Evolutionary conservation across 2,888 invertebrate species (phyloP).

Genomic region (Agrotis puta): DNA sequence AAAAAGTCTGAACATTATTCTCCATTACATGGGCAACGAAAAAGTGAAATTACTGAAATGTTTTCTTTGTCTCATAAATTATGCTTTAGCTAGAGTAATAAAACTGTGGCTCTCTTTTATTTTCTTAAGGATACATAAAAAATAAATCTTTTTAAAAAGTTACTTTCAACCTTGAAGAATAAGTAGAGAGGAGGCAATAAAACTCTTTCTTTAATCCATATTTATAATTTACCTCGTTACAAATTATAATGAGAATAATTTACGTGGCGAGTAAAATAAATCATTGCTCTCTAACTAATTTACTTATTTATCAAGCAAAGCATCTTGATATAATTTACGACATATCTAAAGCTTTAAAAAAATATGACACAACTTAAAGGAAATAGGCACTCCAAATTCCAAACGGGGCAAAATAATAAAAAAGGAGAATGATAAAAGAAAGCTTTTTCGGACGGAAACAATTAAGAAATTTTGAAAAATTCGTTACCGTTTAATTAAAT

Average conservation of each 20-base stretch:
- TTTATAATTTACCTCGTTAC: slow-evolving; percentile 33
- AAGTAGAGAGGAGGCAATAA: slow-evolving; percentile 6
- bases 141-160: slow-evolving; percentile 38
- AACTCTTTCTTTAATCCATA: slow-evolving; percentile 19
- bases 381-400: slow-evolving; percentile 31
- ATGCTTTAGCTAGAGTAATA: slow-evolving; percentile 67
- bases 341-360: slow-evolving; percentile 1
- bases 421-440: slow-evolving; percentile 45
- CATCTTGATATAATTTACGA: slow-evolving; percentile 23
- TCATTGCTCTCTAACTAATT: slow-evolving; percentile 15
- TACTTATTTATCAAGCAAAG: slow-evolving; percentile 29
- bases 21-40: slow-evolving; percentile 58
- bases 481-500: slow-evolving; percentile 84
- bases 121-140: slow-evolving; percentile 66
- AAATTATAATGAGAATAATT: slow-evolving; percentile 36
- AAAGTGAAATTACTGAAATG: slow-evolving; percentile 68
- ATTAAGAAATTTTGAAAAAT: slow-evolving; percentile 81
- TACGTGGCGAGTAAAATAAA: slow-evolving; percentile 12
- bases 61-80: slow-evolving; percentile 71
- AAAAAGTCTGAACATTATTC: slow-evolving; percentile 56
- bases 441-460: slow-evolving; percentile 81
- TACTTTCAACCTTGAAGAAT: slow-evolving; percentile 9
- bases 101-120: slow-evolving; percentile 70
- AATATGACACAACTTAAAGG: slow-evolving; percentile 20
- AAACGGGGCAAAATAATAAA: slow-evolving; percentile 51